Percentiles rank a stretch among this genome's conserved stretches.
These are phyloP conservation scores for Myiopsitta monachus DNA, from an alignment of 2,113 vertebrate genomes.

Conservation along the genomic window DNA sequence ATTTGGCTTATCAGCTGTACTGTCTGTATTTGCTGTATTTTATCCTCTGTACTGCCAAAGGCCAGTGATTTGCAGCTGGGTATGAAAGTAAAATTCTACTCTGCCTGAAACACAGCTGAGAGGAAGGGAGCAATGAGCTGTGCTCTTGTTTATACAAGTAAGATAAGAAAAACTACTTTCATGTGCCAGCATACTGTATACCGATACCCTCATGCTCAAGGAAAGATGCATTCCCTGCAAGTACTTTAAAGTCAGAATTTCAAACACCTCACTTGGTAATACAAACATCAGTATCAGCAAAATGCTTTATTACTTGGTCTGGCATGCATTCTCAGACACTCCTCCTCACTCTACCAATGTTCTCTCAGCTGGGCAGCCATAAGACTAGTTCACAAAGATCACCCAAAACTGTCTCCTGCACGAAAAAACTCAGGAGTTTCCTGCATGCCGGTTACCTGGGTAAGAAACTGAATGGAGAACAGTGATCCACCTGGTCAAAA, in stretches of 20 bases:
- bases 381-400: background rate
- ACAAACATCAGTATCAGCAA: background rate
- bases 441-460: background rate
- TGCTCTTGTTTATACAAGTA: slow-evolving; percentile 13
- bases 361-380: background rate
- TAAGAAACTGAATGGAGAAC: background rate
- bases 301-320: background rate
- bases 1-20: background rate
- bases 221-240: background rate
- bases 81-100: background rate
- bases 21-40: background rate
- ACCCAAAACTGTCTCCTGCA: background rate
- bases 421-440: background rate
- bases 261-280: background rate
- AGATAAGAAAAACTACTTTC: slow-evolving; percentile 26
- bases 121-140: background rate
- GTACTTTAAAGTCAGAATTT: background rate
- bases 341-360: background rate
- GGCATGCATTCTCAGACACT: background rate
- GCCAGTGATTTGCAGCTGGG: background rate
- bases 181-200: background rate
- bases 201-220: background rate
- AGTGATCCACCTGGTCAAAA: background rate
- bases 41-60: background rate
- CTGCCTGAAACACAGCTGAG: background rate